Evolutionary conservation across 2,113 vertebrate species (phyloP), one percentile per base, ranked within the genome.

Genomic region (Takifugu bimaculatus): DNA sequence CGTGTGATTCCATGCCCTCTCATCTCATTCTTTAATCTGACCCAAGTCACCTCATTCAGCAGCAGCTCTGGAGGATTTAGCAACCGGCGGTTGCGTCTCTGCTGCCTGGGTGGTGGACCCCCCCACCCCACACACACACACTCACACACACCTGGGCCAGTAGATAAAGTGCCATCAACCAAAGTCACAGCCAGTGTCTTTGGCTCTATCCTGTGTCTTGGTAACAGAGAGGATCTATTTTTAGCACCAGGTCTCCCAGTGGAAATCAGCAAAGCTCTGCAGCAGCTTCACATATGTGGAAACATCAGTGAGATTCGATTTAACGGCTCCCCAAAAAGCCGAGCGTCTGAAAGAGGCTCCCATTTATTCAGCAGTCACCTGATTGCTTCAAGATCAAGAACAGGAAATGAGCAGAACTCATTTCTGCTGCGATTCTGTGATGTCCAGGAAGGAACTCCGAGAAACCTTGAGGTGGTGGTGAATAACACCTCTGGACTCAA

Each of bases 41-140:
- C 67, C 53, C 64, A 63, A n/a, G 32, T 71, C 60, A 71, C 58
- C 70, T 71, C 43, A 65, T 61, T 71, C 56, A 57, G 35, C 50
- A n/a, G 35, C 44, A 57, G 5, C 70, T 42, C 13, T 2, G 12
- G 5, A 6, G 26, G 43, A 0, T 1, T 57, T 27, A 43, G 39
- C 54, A n/a, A n/a, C n/a, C 29, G 60, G 50, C 28, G 26, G 57
- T 52, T 47, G 29, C 57, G 43, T 44, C 28, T 27, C 32, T 35
- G 50, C 55, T 68, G 55, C 32, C 32, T 28, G n/a, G n/a, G 48
- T 14, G n/a, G 58, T 42, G 50, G 50, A 26, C 32, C 5, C 32
- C 32, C 32, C 32, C 32, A 5, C 32, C 32, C 3, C n/a, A 32
- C 32, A 7, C 32, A 5, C 4, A 1, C 32, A 2, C 4, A n/a